Conservation (phyloP, 2,797 vertebrate species). For the Myripristis murdjan region DNA sequence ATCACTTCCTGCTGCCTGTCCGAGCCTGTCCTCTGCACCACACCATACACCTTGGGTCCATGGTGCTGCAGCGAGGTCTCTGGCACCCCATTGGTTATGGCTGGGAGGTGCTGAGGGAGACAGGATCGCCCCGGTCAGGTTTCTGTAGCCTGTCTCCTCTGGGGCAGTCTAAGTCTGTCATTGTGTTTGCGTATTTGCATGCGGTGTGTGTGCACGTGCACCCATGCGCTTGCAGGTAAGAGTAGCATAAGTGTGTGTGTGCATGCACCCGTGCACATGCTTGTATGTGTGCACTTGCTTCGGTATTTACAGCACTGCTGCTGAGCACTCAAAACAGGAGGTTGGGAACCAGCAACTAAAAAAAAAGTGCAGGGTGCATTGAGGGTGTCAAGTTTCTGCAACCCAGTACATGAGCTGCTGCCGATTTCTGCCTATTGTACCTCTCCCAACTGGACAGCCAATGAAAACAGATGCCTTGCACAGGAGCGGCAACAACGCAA, state of each 20-base stretch:
- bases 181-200: constrained; percentile 28
- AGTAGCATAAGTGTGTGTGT: constrained; percentile 13
- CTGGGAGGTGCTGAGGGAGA: constrained; percentile 86
- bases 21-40: constrained; percentile 89
- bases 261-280: constrained; percentile 27
- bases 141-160: constrained; percentile 67
- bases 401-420: constrained; percentile 76
- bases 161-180: constrained; percentile 23
- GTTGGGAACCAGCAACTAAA: constrained; percentile 61
- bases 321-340: constrained; percentile 70
- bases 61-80: constrained; percentile 81
- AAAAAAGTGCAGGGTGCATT: constrained; percentile 65
- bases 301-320: constrained; percentile 61
- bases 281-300: constrained; percentile 50
- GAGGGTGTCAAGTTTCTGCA: constrained; percentile 83
- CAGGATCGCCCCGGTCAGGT: constrained; percentile 78
- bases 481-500: constrained; percentile 34
- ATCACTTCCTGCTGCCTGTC: constrained; percentile 93
- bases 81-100: constrained; percentile 87
- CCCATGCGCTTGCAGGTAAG: constrained; percentile 5
- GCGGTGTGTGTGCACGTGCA: constrained; percentile 19
- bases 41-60: constrained; percentile 89
- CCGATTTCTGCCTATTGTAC: constrained; percentile 62
- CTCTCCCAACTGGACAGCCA: constrained; percentile 24
- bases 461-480: constrained; percentile 54